Evolutionary conservation across 1,140 invertebrate species (phyloP), one percentile per base, ranked within the genome.

Genomic region (Drosophila pallidifrons): DNA sequence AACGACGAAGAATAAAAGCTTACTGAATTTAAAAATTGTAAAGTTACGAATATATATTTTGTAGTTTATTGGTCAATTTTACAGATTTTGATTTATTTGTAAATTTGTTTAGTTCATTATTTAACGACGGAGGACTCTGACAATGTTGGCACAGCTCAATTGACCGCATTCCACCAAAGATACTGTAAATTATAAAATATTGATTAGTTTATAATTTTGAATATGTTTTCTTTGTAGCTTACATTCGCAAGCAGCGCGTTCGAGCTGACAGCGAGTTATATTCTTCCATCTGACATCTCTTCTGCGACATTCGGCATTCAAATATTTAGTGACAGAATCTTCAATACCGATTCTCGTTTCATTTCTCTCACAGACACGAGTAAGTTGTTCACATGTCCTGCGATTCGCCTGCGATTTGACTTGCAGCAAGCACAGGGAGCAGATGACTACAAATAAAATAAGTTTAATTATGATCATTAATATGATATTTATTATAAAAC

Each of bases 181-280:
- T 46, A 64, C 67, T 75, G 10, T 5, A 49, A 49, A 11, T 38
- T 32, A 32, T 20, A 1, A 49, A 49, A 49, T 49, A 5, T 32
- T 7, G 47, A 15, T 35, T 61, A 15, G 1, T 15, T 51, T 5
- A 15, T 43, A 41, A 52, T 28, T 38, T 1, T 5, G 2, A 4
- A 10, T 60, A 0, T 8, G 6, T 43, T 8, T 43, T n/a, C 0
- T 30, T 43, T 4, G 11, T 1, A n/a, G 77, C 82, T 66, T 58
- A 88, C 80, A 55, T 30, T 52, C 10, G 7, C 83, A 87, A 46
- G 41, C 54, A 6, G 73, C 82, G 1, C 45, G 30, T 6, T 60
- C 11, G 13, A 87, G 28, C 10, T 87, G 58, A 25, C 82, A 87
- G 0, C 80, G 83, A 1, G 69, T 20, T 0, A 87, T 30, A 15